A percentile compares a stretch with the other conserved stretches of the same genome.
Conservation (phyloP, 2,888 invertebrate genomes). For the Mythimna impura region DNA sequence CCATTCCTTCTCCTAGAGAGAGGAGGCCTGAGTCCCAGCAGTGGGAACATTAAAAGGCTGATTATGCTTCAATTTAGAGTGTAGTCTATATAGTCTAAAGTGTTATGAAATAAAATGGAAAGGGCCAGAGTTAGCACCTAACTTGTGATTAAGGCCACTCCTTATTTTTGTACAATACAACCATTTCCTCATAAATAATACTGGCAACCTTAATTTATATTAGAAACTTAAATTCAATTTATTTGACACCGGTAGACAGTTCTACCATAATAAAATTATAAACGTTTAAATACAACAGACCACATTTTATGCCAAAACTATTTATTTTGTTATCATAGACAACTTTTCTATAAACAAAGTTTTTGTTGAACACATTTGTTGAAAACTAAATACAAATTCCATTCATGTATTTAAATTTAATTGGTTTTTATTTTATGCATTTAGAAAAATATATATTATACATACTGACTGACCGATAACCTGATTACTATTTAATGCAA, state of each 20-base stretch:
- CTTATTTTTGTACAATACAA: not conserved
- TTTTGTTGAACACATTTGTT: not conserved
- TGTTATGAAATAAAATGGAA: not conserved
- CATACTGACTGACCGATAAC: too few relatives aligned
- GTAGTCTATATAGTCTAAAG: too few relatives aligned
- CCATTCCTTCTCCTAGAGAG: too few relatives aligned
- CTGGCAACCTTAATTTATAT: not conserved
- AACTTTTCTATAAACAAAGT: not conserved
- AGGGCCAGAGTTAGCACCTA: not conserved
- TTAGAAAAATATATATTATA: too few relatives aligned
- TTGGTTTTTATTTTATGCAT: too few relatives aligned
- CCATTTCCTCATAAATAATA: not conserved
- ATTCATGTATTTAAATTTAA: too few relatives aligned
- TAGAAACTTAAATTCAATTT: slow-evolving; percentile 4
- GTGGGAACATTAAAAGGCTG: too few relatives aligned
- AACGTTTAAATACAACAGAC: slow-evolving; percentile 3
- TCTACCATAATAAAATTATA: not conserved
- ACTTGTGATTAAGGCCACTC: not conserved
- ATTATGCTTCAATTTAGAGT: too few relatives aligned
- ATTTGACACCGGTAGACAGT: not conserved
- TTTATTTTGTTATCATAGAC: not conserved
- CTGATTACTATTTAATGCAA: too few relatives aligned
- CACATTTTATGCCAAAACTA: not conserved
- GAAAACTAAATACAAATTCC: not conserved
- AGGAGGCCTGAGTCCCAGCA: too few relatives aligned